Evolutionary conservation across 1,140 invertebrate genomes (phyloP).

Genomic region (Sycobia sp.): DNA sequence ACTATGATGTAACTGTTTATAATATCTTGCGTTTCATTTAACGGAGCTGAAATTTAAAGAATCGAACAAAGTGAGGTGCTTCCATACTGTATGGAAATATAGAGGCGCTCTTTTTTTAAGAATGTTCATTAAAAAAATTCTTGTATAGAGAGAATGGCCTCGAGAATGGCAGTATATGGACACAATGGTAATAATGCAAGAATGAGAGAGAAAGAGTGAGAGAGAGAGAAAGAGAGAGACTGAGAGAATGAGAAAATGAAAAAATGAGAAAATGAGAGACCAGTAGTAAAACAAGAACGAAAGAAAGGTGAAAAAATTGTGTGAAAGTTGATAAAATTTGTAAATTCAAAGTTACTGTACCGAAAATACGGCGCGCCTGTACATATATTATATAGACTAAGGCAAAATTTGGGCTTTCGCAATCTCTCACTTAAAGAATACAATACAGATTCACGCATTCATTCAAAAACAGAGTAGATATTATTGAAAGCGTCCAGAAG

Average conservation of each 20-base stretch:
- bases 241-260: not conserved
- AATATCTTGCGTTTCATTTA: constrained; percentile 21
- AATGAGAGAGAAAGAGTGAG: too few relatives aligned
- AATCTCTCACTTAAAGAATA: constrained; percentile 30
- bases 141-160: not conserved
- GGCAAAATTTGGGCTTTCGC: constrained; percentile 36
- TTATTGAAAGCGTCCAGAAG: constrained; percentile 16
- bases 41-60: constrained; percentile 8
- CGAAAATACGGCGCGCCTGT: constrained; percentile 27
- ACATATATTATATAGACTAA: constrained; percentile 36
- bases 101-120: constrained; percentile 13
- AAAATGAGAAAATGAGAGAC: not conserved
- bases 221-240: not conserved
- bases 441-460: constrained; percentile 6
- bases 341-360: constrained; percentile 36
- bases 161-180: constrained; percentile 9
- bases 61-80: constrained; percentile 25
- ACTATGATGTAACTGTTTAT: constrained; percentile 12
- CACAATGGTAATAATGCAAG: too few relatives aligned
- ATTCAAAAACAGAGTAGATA: too few relatives aligned
- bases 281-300: not conserved
- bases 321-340: constrained; percentile 24
- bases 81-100: constrained; percentile 15
- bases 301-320: not conserved
- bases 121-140: constrained; percentile 12